phyloP scores from a whole-genome alignment of 2,888 invertebrate genomes.

The Listrodromus nycthemerus region DNA sequence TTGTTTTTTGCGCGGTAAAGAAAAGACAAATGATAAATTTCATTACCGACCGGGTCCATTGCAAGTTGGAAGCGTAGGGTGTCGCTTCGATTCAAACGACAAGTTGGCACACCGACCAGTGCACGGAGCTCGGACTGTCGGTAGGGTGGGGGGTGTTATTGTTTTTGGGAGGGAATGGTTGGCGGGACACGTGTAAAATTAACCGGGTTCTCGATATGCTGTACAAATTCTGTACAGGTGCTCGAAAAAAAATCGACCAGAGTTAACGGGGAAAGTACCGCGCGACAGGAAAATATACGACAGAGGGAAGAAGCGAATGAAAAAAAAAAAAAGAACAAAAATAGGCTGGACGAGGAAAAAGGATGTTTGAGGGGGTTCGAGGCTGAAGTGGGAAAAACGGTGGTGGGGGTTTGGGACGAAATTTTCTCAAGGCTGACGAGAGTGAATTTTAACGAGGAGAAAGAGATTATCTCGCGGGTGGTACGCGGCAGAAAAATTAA shows the following conservation, averaged over 20 bases:
- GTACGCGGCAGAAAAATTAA: constrained; percentile 28
- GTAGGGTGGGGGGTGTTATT: not conserved
- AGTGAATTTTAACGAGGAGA: not conserved
- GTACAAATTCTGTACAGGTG: constrained; percentile 32
- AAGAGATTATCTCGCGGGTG: constrained; percentile 19
- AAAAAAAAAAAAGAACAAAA: not conserved
- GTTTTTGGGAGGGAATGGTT: not conserved
- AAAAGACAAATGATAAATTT: too few species aligned
- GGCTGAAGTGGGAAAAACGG: constrained; percentile 6
- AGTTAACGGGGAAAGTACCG: not conserved
- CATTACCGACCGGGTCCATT: too few species aligned
- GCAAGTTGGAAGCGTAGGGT: too few species aligned
- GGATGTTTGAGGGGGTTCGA: not conserved
- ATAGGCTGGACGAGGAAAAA: not conserved
- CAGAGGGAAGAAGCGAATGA: not conserved
- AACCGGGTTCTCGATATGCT: constrained; percentile 13
- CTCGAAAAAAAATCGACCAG: not conserved
- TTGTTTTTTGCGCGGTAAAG: too few species aligned
- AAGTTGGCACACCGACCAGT: constrained; percentile 27
- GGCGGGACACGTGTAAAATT: not conserved
- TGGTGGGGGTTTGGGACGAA: constrained; percentile 20
- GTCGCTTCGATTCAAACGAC: constrained; percentile 2
- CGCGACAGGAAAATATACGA: not conserved
- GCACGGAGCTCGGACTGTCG: not conserved
- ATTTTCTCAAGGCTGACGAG: not conserved